Base-by-base conservation (phyloP, 2,888 invertebrate species). In the Eupithecia dodoneata region DNA sequence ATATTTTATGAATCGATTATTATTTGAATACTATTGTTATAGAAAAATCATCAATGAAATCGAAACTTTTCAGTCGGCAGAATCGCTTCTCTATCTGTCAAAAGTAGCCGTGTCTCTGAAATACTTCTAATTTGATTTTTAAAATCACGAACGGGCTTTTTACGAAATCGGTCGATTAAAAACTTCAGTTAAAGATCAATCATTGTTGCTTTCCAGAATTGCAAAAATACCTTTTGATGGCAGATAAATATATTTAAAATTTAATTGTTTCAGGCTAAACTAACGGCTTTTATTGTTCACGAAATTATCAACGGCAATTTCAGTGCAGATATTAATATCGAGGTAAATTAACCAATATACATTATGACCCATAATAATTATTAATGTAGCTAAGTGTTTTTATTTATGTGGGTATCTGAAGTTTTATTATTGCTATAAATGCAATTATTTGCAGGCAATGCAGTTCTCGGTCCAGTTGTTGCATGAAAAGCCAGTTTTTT, bases 231-330 rank as follows among this genome's bases (percentile, higher is more conserved):
- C 15, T 13, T 52, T 52, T 6, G 0, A 52, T 52, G 15, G n/a
- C 52, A 52, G 15, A 4, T 12, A 47, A 2, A 2, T 49, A 13
- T 7, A 52, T n/a, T 52, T 13, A 52, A 52, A n/a, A 42, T 15
- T 15, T 3, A 15, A 42, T 66, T 74, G 52, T 91, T 88, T 4
- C 86, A 93, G 93, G 90, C 91, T n/a, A 86, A 83, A 78, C 80
- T 84, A 9, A 88, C 90, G 13, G 83, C 90, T 10, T 87, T 81
- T 70, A 81, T 90, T 52, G 76, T 85, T 47, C 93, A 93, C 78
- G 88, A 90, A 79, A 90, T 93, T 65, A 90, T 93, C 73, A 90
- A 90, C 76, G 87, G 84, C 71, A 85, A 91, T 79, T 82, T 89
- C 3, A 87, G 89, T 69, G 76, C 86, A 42, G 76, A 83, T 41